These are phyloP conservation scores for Leucoma salicis DNA, from an alignment of 2,888 invertebrate genomes.

Conservation along the genomic window DNA sequence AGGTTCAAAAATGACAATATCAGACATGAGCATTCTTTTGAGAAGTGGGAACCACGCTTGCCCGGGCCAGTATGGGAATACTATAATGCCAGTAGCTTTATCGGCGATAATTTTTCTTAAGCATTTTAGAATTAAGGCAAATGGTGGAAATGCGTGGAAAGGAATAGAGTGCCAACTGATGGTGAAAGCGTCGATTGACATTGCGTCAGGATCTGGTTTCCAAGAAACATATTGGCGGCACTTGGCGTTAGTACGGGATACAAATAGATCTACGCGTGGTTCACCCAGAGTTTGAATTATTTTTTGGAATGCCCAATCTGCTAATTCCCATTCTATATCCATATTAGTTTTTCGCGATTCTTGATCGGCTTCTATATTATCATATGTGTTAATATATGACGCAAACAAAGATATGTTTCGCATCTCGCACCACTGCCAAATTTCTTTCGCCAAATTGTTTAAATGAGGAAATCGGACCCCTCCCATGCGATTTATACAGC, in stretches of 20 bases:
- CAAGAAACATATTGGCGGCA: neutral
- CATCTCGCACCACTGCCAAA: too few species aligned
- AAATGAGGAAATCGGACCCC: neutral
- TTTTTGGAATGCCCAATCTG: neutral
- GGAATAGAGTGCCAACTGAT: neutral
- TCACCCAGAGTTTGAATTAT: neutral
- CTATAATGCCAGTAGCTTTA: slow-evolving; percentile 4
- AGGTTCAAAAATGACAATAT: neutral
- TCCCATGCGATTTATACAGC: too few species aligned
- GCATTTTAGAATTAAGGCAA: neutral
- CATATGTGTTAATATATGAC: neutral
- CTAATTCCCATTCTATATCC: neutral
- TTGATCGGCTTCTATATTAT: too few species aligned
- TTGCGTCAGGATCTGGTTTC: neutral
- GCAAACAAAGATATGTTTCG: neutral
- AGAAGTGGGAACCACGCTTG: slow-evolving; percentile 9
- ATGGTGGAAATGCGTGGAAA: neutral
- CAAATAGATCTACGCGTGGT: neutral
- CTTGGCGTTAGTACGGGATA: neutral
- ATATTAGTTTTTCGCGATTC: too few species aligned
- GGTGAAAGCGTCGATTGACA: neutral
- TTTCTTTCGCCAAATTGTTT: neutral
- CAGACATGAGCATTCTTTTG: neutral
- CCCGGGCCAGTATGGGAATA: slow-evolving; percentile 7
- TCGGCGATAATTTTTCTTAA: slow-evolving; percentile 6